phyloP scores from a whole-genome alignment of 2,888 invertebrate genomes.

The Lasioglossum lativentre region DNA sequence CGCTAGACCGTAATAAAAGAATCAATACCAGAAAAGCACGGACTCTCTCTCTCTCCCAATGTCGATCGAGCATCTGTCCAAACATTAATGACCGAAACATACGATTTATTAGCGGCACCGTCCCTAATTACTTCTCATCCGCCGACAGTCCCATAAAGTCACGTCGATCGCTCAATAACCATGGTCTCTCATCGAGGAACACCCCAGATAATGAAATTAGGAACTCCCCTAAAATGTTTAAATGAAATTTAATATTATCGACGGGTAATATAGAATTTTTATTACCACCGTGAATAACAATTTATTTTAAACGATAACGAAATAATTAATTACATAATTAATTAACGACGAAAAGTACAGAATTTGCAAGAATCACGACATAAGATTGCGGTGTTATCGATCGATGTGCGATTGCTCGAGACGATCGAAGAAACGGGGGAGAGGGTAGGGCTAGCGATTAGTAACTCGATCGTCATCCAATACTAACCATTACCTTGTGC shows the following conservation, averaged over 20 bases:
- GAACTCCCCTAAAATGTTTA: no score
- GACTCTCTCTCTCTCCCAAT: constrained; percentile 9
- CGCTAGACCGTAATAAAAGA: constrained; percentile 22
- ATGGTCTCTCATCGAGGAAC: background rate
- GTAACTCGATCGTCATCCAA: background rate
- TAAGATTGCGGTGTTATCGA: background rate
- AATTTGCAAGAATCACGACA: background rate
- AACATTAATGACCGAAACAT: constrained; percentile 31
- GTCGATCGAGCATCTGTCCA: constrained; percentile 34
- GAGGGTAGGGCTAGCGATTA: background rate
- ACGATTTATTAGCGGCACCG: constrained; percentile 33
- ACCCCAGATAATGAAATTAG: background rate
- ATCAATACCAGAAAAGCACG: constrained; percentile 16
- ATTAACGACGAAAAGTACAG: background rate
- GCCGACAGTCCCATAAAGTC: background rate
- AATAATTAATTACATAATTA: no score
- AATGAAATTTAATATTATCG: no score
- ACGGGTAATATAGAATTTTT: no score
- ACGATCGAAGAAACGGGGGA: background rate
- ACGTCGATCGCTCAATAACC: background rate
- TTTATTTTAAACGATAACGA: no score
- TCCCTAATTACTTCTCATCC: constrained; percentile 45
- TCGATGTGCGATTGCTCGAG: background rate
- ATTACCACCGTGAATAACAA: background rate
- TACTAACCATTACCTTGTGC: background rate